These are phyloP conservation scores for Aplochiton taeniatus DNA, from an alignment of 2,797 vertebrate genomes.

Conservation along the genomic window DNA sequence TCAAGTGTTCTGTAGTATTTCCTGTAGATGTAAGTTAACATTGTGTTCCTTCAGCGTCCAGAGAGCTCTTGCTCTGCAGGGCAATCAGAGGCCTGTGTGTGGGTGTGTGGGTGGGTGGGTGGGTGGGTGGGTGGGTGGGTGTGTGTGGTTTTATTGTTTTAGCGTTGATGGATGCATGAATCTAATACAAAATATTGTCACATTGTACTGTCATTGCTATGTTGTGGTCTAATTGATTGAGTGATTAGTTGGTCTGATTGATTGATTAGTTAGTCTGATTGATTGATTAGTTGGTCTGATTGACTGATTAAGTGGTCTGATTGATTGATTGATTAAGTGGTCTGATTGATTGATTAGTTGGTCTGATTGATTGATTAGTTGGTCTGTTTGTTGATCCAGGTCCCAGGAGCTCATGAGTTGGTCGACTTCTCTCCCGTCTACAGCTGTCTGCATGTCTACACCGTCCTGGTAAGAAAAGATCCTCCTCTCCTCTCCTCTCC, in stretches of 20 bases:
- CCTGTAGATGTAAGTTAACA: constrained; percentile 47
- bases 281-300: too few species aligned
- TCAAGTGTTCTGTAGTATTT: too few species aligned
- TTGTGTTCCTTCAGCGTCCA: constrained; percentile 46
- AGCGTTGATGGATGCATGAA: not conserved
- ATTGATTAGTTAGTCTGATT: too few species aligned
- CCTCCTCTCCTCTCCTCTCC: not conserved
- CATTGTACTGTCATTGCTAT: too few species aligned
- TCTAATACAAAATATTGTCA: too few species aligned
- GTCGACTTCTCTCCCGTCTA: constrained; percentile 97
- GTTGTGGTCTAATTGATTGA: too few species aligned
- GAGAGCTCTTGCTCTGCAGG: constrained; percentile 41
- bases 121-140: not conserved
- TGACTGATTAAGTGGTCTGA: too few species aligned
- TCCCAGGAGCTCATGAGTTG: constrained; percentile 90
- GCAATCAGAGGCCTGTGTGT: constrained; percentile 15
- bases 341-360: too few species aligned
- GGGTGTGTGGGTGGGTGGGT: constrained; percentile 4
- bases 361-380: too few species aligned
- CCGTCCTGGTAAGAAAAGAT: constrained; percentile 86
- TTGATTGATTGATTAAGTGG: too few species aligned
- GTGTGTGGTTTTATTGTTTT: constrained; percentile 12
- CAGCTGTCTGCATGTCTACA: constrained; percentile 94
- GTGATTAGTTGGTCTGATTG: too few species aligned
- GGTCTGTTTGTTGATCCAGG: constrained; percentile 58